A percentile compares a stretch with the other conserved stretches of the same genome.
Conservation (phyloP, 2,113 vertebrate species). For the Bufo gargarizans region DNA sequence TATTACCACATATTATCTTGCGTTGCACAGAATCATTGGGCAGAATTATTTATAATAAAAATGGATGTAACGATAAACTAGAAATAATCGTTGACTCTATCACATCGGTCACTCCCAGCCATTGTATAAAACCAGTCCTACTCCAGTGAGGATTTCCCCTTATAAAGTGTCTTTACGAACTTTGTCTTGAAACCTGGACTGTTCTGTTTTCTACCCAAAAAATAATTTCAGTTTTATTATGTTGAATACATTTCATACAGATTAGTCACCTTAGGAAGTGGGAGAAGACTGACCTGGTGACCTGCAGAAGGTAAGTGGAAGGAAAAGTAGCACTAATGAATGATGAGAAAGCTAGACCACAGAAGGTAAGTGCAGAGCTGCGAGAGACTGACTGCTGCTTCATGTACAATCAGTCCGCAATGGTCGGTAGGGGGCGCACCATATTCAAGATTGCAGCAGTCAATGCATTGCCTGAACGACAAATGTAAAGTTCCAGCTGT, state of each 20-base stretch:
- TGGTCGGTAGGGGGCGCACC: slow-evolving; percentile 42
- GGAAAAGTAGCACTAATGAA: neutral
- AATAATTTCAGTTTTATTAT: neutral
- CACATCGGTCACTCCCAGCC: too few species aligned
- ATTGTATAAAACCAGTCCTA: neutral
- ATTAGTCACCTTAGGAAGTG: neutral
- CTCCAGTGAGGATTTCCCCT: neutral
- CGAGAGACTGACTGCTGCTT: neutral
- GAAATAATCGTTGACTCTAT: too few species aligned
- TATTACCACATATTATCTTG: neutral
- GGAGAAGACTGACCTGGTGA: neutral
- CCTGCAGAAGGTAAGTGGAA: neutral
- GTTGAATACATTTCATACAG: neutral
- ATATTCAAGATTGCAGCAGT: neutral
- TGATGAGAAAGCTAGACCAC: neutral
- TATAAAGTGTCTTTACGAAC: neutral
- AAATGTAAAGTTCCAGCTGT: neutral
- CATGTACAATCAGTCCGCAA: neutral
- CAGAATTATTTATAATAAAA: neutral
- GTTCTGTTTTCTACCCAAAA: neutral
- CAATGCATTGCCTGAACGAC: neutral
- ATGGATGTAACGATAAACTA: neutral
- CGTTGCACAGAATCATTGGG: neutral
- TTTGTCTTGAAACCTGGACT: neutral
- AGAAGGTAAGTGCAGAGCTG: neutral